phyloP scores from a whole-genome alignment of 2,888 invertebrate species.

The Diachrysia chrysitis region DNA sequence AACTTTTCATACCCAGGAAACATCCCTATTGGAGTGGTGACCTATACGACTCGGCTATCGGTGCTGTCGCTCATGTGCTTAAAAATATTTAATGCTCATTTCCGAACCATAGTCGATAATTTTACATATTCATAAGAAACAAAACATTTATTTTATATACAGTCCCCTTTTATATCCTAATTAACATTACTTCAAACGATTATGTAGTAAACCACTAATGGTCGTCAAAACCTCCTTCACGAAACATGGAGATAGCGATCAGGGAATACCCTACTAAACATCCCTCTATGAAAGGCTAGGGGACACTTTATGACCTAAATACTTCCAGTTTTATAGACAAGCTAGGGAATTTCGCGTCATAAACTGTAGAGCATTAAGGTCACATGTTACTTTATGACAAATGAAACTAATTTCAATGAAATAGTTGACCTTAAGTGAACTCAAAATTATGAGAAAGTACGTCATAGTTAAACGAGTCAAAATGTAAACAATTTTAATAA shows the following conservation, averaged over 20 bases:
- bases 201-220: constrained; percentile 10
- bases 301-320: constrained; percentile 54
- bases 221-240: constrained; percentile 28
- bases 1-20: too few relatives aligned
- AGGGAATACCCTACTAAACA: constrained; percentile 39
- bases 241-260: constrained; percentile 42
- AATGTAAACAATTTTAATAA: neutral
- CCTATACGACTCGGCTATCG: too few relatives aligned
- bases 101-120: too few relatives aligned
- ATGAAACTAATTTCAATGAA: neutral
- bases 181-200: constrained; percentile 14
- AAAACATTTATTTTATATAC: too few relatives aligned
- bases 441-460: neutral
- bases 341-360: constrained; percentile 43
- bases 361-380: constrained; percentile 44
- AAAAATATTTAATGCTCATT: too few relatives aligned
- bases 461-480: neutral
- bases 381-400: constrained; percentile 27
- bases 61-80: too few relatives aligned
- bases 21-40: too few relatives aligned
- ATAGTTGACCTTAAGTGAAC: neutral
- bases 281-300: constrained; percentile 43
- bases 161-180: neutral
- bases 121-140: too few relatives aligned
- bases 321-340: constrained; percentile 52